Evolutionary conservation across 2,113 vertebrate genomes (phyloP).

Genomic region (Charina bottae): DNA sequence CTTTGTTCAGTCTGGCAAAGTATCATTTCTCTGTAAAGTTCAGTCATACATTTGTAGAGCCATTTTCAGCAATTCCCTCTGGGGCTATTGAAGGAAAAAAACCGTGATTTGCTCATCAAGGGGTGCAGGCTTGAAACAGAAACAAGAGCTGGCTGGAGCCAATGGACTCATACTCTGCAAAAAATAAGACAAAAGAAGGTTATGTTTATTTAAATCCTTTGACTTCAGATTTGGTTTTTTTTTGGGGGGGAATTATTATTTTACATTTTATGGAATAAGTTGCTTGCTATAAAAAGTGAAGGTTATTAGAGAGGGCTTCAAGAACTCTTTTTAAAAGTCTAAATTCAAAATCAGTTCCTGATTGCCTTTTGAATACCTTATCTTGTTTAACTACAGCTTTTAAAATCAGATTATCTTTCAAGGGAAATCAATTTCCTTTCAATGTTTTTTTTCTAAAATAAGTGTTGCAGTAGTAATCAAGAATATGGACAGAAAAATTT

Average conservation of each 20-base stretch:
- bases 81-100: slow-evolving; percentile 44
- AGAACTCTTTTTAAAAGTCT: background rate
- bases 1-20: slow-evolving; percentile 52
- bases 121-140: slow-evolving; percentile 43
- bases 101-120: slow-evolving; percentile 45
- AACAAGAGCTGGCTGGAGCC: slow-evolving; percentile 52
- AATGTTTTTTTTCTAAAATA: background rate
- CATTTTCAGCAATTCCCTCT: slow-evolving; percentile 36
- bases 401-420: slow-evolving; percentile 3
- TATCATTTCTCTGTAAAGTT: slow-evolving; percentile 57
- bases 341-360: background rate
- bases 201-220: slow-evolving; percentile 19
- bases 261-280: slow-evolving; percentile 12
- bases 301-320: background rate
- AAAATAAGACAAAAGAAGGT: slow-evolving; percentile 24
- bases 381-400: background rate
- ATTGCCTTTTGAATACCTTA: background rate
- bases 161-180: slow-evolving; percentile 19
- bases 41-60: slow-evolving; percentile 46
- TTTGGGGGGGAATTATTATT: background rate
- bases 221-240: background rate
- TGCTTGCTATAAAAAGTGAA: background rate
- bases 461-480: background rate
- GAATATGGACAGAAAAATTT: background rate
- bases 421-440: background rate